Evolutionary conservation across 2,888 invertebrate genomes (phyloP), one percentile per base, ranked within the genome.

Genomic region (Xestia c-nigrum): DNA sequence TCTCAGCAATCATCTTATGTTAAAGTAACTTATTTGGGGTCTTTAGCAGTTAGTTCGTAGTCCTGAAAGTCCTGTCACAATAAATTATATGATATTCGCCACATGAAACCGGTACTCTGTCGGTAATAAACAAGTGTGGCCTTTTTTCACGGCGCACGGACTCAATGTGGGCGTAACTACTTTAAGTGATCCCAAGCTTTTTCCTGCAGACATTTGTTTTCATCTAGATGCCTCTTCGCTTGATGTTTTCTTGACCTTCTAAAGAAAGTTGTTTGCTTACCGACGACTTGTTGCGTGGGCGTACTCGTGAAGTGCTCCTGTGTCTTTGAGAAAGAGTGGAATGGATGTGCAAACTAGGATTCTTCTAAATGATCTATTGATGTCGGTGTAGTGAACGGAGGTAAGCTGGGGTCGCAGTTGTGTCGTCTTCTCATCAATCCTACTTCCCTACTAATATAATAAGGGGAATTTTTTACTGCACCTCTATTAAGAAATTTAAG

Each of bases 151-250:
- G 71, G 69, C 63, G 55, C 16, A 64, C 47, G 74, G 43, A 72
- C 70, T n/a, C 46, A 69, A 75, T 78, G 83, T 74, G 73, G 72
- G 84, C 59, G 84, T 75, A 81, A 75, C 76, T 78, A 69, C 72
- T 80, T 74, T 63, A 85, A 78, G 72, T 76, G 76, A 67, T 73
- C 70, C 69, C 47, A 73, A 78, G 80, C 80, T 83, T 86, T 86
- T 81, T 68, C 67, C 67, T 74, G 57, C 83, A 86, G 81, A 79
- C 79, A 81, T 86, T 87, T 77, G 76, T 85, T 84, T 78, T 82
- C 82, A 76, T 87, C 40, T 59, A 84, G 47, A 70, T 61, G 61
- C 64, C 59, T 76, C 71, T 57, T 74, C 50, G n/a, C 72, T 78
- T 65, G 61, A 78, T 68, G 72, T 82, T 80, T 76, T 74, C 74